Conservation (phyloP, 37 sponge, comb jelly and placozoan genomes). For the Haliclona indistincta region DNA sequence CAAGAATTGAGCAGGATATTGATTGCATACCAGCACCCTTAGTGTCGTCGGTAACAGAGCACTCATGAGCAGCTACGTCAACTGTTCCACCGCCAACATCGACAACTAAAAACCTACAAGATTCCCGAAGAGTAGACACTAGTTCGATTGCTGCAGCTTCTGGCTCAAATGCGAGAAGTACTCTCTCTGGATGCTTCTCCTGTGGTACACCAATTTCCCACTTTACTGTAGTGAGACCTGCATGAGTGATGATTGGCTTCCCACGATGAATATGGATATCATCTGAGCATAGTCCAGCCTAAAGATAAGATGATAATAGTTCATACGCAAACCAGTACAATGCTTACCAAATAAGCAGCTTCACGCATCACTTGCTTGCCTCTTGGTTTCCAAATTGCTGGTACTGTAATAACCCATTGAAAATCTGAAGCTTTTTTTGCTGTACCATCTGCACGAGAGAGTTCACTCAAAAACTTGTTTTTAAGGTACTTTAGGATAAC, state of each 20-base stretch:
- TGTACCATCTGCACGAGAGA: too few relatives aligned
- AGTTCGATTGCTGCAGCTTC: conserved; percentile 36
- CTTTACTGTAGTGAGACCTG: neutral
- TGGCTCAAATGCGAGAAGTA: conserved; percentile 43
- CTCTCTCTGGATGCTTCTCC: conserved; percentile 23
- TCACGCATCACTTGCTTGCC: too few relatives aligned
- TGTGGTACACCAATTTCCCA: neutral
- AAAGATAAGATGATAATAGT: too few relatives aligned
- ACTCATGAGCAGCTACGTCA: conserved; percentile 38
- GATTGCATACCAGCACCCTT: neutral
- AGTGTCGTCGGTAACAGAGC: too few relatives aligned
- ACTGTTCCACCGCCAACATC: conserved; percentile 52
- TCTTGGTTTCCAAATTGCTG: too few relatives aligned
- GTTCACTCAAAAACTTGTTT: too few relatives aligned
- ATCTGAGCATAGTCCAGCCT: conserved; percentile 61
- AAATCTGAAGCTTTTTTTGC: too few relatives aligned
- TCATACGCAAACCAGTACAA: too few relatives aligned
- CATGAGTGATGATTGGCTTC: too few relatives aligned
- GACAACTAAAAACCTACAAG: conserved; percentile 26
- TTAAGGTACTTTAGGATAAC: too few relatives aligned
- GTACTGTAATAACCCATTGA: too few relatives aligned
- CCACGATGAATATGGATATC: neutral
- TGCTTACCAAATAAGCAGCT: too few relatives aligned
- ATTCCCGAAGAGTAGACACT: neutral
- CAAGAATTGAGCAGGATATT: conserved; percentile 1